Conservation (phyloP, 2,888 invertebrate genomes). For the Acrobasis repandana region DNA sequence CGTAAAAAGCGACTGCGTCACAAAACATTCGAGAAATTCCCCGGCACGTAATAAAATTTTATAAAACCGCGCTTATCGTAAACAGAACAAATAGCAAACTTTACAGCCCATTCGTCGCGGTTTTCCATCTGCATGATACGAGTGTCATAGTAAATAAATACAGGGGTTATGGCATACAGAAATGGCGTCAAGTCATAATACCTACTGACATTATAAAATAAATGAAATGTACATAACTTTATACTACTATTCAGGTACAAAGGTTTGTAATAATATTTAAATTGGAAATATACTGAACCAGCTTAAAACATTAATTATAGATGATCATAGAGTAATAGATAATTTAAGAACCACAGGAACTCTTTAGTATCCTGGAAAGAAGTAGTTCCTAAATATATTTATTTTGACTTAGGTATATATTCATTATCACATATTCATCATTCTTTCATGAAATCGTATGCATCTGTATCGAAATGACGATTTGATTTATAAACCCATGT, state of each 20-base stretch:
- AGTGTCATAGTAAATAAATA: slow-evolving; percentile 51
- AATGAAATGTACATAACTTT: not conserved
- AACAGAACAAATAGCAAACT: slow-evolving; percentile 76
- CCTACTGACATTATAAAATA: not conserved
- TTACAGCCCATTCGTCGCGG: slow-evolving; percentile 75
- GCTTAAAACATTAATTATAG: no score
- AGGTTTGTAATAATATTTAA: no score
- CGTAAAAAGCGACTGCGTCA: slow-evolving; percentile 37
- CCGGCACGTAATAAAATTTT: slow-evolving; percentile 66
- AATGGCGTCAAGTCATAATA: slow-evolving; percentile 24
- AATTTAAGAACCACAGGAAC: no score
- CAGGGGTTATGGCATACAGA: slow-evolving; percentile 33
- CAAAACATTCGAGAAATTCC: slow-evolving; percentile 54
- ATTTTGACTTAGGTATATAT: no score
- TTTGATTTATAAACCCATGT: no score
- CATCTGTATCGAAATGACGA: no score
- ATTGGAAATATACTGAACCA: no score
- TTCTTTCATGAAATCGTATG: no score
- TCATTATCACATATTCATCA: no score
- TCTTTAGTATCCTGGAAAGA: no score
- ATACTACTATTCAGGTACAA: not conserved
- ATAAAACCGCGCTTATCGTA: slow-evolving; percentile 78
- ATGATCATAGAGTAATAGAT: no score
- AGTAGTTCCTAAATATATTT: no score
- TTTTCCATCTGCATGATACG: slow-evolving; percentile 74